phyloP scores from a whole-genome alignment of 1,140 invertebrate species.

The Drosophila malerkotliana region DNA sequence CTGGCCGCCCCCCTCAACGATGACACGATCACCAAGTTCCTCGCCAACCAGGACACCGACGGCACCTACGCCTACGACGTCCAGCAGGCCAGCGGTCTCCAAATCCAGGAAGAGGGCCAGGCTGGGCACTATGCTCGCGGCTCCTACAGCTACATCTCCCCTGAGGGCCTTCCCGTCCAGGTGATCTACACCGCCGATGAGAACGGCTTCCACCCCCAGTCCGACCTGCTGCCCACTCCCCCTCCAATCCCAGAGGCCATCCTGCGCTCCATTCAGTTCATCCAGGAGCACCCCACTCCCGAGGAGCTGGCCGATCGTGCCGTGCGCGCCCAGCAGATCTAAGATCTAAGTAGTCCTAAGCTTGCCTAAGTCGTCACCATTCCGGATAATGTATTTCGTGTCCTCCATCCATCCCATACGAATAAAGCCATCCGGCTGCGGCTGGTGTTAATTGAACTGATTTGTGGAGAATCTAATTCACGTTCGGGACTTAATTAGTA shows the following conservation, averaged over 20 bases:
- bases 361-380: conserved; percentile 19
- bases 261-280: conserved; percentile 41
- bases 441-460: conserved; percentile 53
- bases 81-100: conserved; percentile 37
- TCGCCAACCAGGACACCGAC: conserved; percentile 39
- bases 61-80: conserved; percentile 44
- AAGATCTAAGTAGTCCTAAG: conserved; percentile 32
- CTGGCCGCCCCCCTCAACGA: conserved; percentile 43
- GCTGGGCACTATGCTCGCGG: conserved; percentile 52
- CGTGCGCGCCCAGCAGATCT: conserved; percentile 64
- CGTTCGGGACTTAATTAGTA: conserved; percentile 59
- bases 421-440: conserved; percentile 42
- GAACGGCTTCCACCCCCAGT: conserved; percentile 84
- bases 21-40: conserved; percentile 45
- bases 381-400: conserved; percentile 13
- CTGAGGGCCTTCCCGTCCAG: conserved; percentile 83
- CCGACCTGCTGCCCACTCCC: conserved; percentile 86
- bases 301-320: conserved; percentile 70
- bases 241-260: conserved; percentile 85
- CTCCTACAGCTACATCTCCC: conserved; percentile 41
- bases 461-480: conserved; percentile 52
- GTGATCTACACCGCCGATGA: conserved; percentile 86
- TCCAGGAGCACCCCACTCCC: conserved; percentile 62
- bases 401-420: conserved; percentile 18
- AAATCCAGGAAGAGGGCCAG: conserved; percentile 43